A percentile compares a stretch with the other conserved stretches of the same genome.
Conservation (phyloP, 2,113 vertebrate species). For the Pteruthius melanotis region DNA sequence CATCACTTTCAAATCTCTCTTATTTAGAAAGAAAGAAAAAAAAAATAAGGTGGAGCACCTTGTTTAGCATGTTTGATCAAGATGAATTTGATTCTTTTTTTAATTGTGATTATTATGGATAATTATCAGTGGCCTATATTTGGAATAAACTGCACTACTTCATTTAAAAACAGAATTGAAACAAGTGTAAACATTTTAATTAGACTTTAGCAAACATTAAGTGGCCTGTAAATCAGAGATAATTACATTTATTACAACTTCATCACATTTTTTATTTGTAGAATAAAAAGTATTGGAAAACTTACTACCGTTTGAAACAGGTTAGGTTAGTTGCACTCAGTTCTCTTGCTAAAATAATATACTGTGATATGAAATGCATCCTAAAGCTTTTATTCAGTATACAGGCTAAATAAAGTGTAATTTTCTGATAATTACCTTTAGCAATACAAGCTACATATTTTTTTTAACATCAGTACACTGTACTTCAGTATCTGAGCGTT, state of each 20-base stretch:
- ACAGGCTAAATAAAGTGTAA: not conserved
- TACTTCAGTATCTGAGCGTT: not conserved
- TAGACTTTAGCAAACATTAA: not conserved
- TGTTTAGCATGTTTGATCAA: not conserved
- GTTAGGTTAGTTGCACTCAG: not conserved
- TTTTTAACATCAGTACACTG: not conserved
- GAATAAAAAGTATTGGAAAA: not conserved
- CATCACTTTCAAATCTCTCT: not conserved
- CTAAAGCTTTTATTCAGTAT: not conserved
- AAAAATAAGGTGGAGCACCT: not conserved
- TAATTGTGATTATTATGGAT: not conserved
- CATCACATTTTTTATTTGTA: not conserved
- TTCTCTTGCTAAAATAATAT: not conserved
- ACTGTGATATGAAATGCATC: not conserved
- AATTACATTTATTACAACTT: not conserved
- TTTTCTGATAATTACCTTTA: slow-evolving; percentile 14
- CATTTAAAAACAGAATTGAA: not conserved
- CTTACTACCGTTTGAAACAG: not conserved
- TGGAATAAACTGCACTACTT: not conserved
- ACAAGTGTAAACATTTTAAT: not conserved
- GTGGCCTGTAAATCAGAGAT: not conserved
- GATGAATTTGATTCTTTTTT: not conserved
- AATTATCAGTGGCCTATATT: not conserved
- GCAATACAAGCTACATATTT: not conserved
- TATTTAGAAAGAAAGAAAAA: not conserved